phyloP scores from a whole-genome alignment of 2,797 vertebrate genomes.

The Percopsis omiscomaycus region DNA sequence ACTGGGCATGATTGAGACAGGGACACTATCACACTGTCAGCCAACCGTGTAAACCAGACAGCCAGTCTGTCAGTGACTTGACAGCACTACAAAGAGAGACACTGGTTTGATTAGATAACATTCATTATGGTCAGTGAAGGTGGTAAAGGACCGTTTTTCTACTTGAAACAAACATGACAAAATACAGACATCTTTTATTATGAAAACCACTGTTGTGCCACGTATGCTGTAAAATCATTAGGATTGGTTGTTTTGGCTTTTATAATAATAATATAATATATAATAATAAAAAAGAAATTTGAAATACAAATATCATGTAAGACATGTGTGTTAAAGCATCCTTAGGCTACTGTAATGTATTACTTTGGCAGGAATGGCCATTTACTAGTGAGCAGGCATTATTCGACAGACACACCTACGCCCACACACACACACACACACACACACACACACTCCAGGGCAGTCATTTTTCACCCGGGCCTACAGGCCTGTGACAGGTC shows the following conservation, averaged over 20 bases:
- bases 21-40: constrained; percentile 48
- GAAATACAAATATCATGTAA: too few relatives aligned
- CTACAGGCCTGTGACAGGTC: constrained; percentile 71
- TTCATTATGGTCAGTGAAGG: background rate
- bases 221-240: too few relatives aligned
- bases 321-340: too few relatives aligned
- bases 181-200: background rate
- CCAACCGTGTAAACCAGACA: constrained; percentile 50
- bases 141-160: background rate
- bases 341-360: too few relatives aligned
- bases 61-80: constrained; percentile 20
- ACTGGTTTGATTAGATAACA: constrained; percentile 2
- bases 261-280: too few relatives aligned
- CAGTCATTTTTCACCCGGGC: constrained; percentile 71
- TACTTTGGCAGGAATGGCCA: constrained; percentile 22
- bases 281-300: too few relatives aligned
- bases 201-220: too few relatives aligned
- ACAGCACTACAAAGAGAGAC: background rate
- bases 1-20: constrained; percentile 19
- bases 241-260: too few relatives aligned
- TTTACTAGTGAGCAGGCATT: constrained; percentile 46
- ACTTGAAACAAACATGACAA: background rate
- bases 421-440: constrained; percentile 21
- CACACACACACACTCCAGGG: constrained; percentile 48
- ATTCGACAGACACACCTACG: constrained; percentile 4